phyloP scores from a whole-genome alignment of 2,113 vertebrate genomes.

The Podarcis cretensis region DNA sequence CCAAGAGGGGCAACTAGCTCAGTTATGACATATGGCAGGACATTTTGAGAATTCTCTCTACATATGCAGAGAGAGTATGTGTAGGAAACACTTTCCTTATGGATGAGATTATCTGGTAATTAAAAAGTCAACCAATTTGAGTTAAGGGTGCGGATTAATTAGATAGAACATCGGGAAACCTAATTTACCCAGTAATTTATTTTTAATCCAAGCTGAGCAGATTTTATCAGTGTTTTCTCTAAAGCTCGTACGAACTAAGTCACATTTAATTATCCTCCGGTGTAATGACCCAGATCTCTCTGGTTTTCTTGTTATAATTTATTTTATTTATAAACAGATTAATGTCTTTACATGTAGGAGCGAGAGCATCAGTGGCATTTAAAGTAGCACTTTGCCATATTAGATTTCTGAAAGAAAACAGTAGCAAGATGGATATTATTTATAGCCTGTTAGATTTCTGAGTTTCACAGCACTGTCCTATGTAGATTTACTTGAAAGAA shows the following conservation, averaged over 20 bases:
- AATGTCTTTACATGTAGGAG: constrained; percentile 13
- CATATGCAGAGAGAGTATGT: background rate
- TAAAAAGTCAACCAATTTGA: constrained; percentile 63
- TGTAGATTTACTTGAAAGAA: background rate
- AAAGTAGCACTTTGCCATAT: background rate
- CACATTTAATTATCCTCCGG: constrained; percentile 59
- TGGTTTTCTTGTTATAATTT: constrained; percentile 57
- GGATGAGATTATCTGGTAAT: constrained; percentile 62
- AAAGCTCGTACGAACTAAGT: constrained; percentile 41
- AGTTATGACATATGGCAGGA: background rate
- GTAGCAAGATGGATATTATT: background rate
- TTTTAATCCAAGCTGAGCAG: constrained; percentile 60
- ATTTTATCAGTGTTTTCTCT: constrained; percentile 56
- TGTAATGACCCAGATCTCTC: constrained; percentile 53
- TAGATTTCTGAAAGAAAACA: background rate
- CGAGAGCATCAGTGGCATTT: constrained; percentile 19
- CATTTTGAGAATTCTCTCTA: background rate
- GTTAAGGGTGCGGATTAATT: constrained; percentile 65
- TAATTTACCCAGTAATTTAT: constrained; percentile 70
- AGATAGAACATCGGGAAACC: constrained; percentile 66
- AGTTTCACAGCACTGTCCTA: background rate
- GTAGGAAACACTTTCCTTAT: constrained; percentile 30
- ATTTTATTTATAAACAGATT: constrained; percentile 51
- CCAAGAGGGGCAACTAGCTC: background rate
- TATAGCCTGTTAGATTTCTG: background rate